Percentiles rank a stretch among this genome's conserved stretches.
Evolutionary conservation across 2,113 vertebrate species (phyloP).

Genomic region (Gambusia holbrooki): DNA sequence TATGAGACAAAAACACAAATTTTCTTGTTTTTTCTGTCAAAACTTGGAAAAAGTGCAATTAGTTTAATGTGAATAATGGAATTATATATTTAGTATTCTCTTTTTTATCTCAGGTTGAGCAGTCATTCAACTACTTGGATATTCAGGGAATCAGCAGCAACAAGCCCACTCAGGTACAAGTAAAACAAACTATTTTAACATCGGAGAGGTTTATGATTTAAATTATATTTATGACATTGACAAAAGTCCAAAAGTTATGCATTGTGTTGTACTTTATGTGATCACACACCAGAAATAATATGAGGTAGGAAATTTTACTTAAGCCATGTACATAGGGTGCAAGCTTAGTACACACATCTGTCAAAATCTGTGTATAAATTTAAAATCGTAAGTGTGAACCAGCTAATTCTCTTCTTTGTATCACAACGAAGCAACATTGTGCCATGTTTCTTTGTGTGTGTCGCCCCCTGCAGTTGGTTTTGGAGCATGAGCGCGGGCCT

Average conservation of each 20-base stretch:
- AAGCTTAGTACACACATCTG: background rate
- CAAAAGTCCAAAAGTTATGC: background rate
- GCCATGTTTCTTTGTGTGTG: constrained; percentile 8
- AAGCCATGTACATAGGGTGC: background rate
- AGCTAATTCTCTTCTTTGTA: background rate
- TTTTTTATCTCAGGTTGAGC: constrained; percentile 55
- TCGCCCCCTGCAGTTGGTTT: constrained; percentile 82
- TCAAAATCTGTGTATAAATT: background rate
- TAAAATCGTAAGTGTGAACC: background rate
- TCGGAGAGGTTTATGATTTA: background rate
- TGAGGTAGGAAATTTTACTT: background rate
- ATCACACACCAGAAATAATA: background rate
- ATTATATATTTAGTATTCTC: background rate
- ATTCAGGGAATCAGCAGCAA: constrained; percentile 66
- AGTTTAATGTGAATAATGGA: too few species aligned
- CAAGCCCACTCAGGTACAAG: constrained; percentile 64
- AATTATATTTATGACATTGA: background rate
- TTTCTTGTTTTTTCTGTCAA: too few species aligned
- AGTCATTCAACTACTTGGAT: constrained; percentile 73
- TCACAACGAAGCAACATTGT: background rate
- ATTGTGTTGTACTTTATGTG: background rate
- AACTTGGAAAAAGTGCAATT: too few species aligned
- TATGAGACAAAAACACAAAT: too few species aligned
- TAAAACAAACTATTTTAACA: background rate
- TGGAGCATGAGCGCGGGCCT: constrained; percentile 88